Base-by-base conservation (phyloP, 2,888 invertebrate genomes). In the Heteromyza rotundicornis region DNA sequence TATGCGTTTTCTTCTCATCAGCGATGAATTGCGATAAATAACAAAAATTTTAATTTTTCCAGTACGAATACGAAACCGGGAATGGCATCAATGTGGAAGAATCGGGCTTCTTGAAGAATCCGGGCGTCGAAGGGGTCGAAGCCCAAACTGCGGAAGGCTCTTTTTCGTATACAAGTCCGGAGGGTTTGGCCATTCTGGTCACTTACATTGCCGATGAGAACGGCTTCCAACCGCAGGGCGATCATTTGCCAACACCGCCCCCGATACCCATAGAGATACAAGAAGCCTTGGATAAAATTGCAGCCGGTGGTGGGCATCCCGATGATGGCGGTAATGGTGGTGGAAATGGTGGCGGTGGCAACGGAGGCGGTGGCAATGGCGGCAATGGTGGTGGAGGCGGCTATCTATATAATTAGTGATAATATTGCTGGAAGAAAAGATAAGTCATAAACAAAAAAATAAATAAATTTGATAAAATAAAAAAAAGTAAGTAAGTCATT, bases 181-280 rank as follows among this genome's bases (percentile, higher is more conserved):
- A 92, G 73, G 91, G 91, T 27, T 82, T 87, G 61, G 86, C 88
- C 1, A 88, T 89, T 70, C 80, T 85, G 16, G 68, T 91, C 35
- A 86, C 85, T 35, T 92, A 91, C 84, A 84, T 87, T 55, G 90
- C 91, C 74, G 91, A 91, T 73, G 91, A 91, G 79, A 88, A 90
- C 73, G 91, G 91, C 79, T 86, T 86, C 71, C 85, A 79, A 60
- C 81, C 82, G n/a, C 69, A 71, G 60, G 92, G 92, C 36, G 90
- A 88, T 53, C 92, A 92, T 80, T 84, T 92, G 50, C 92, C 92
- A 14, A 92, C 92, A 8, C 90, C 92, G 2, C 92, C 92, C n/a
- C 91, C 92, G 19, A 89, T 92, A 68, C 92, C 92, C 8, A 85
- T 87, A 57, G 91, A 89, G 68, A 92, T 92, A 68, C 89, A 88